These are phyloP conservation scores for Rachycentron canadum DNA, from an alignment of 2,797 vertebrate species.

Conservation along the genomic window DNA sequence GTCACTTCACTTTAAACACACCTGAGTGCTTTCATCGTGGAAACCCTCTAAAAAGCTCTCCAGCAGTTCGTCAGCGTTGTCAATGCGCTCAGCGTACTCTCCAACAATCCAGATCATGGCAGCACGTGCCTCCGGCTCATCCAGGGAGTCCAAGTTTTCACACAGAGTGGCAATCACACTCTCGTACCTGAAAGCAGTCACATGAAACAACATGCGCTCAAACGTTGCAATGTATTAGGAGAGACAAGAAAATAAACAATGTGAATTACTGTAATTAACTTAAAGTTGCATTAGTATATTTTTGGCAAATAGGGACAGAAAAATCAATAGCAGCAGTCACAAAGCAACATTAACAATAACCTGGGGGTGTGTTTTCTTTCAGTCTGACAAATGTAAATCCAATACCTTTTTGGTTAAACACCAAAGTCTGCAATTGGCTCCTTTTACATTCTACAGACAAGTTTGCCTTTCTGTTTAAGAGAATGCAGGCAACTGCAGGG, in stretches of 20 bases:
- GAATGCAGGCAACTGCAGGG: too few species aligned
- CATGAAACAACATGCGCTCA: slow-evolving; percentile 8
- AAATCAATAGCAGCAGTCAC: slow-evolving; percentile 5
- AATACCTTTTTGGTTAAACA: neutral
- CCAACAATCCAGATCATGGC: slow-evolving; percentile 99
- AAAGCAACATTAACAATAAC: slow-evolving; percentile 12
- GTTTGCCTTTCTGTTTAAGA: too few species aligned
- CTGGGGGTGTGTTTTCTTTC: slow-evolving; percentile 10
- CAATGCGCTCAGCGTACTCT: slow-evolving; percentile 97
- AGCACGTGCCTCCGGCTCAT: slow-evolving; percentile 96
- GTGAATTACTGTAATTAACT: neutral
- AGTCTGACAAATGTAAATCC: slow-evolving; percentile 35
- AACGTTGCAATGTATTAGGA: neutral
- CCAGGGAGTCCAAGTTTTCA: slow-evolving; percentile 97
- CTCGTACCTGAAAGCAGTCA: slow-evolving; percentile 89
- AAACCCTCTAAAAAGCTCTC: slow-evolving; percentile 99
- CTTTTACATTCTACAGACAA: too few species aligned
- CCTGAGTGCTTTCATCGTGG: slow-evolving; percentile 99
- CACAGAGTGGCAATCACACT: slow-evolving; percentile 98
- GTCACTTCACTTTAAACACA: slow-evolving; percentile 58
- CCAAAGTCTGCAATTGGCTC: too few species aligned
- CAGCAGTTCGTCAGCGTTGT: slow-evolving; percentile 97
- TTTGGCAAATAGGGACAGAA: neutral
- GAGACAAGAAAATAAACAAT: neutral
- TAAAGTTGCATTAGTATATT: neutral